Base-by-base conservation (phyloP, 2,797 vertebrate species). In the Gastrophryne carolinensis region DNA sequence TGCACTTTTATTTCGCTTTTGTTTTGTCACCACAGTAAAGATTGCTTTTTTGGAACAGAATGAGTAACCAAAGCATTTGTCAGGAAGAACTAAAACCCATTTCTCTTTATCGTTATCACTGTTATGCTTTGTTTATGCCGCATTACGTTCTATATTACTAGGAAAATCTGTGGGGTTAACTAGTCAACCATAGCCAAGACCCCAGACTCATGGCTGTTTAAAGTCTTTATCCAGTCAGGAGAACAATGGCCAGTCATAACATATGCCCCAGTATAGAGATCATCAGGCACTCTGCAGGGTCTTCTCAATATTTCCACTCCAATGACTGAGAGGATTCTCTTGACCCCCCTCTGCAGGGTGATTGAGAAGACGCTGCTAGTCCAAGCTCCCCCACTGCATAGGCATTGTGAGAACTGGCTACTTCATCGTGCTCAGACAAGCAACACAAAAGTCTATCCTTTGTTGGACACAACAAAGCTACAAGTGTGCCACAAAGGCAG, bases 301-400 rank as follows among this genome's bases (percentile, higher is more conserved):
- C 93, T 91, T 96, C 95, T 93, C 94, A 95, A 92, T 93, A 91
- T 95, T 96, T 96, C 96, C 97, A 98, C 93, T 95, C 90, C 91
- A 97, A 90, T 94, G 96, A 91, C 89, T 97, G 91, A 97, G 92
- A 91, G 95, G 95, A 98, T 98, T 98, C 98, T 97, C 95, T 91
- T 89, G 84, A 54, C 79, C 91, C 89, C n/a, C 84, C 89, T 90
- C 90, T 85, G 89, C 89, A 89, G 84, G 86, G 88, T 91, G 89
- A 89, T 90, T 91, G 93, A 93, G 93, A 93, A 93, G 95, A 95
- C 91, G 82, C 84, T 60, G 81, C 82, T 89, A 89, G 87, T 85
- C 12, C 87, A 87, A 87, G 88, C 81, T 37, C 87, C 89, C 90
- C 90, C 91, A 94, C 95, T 94, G 94, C 94, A 87, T 89, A 79